Evolutionary conservation across 1,140 invertebrate genomes (phyloP).

Genomic region (Hyles euphorbiae): DNA sequence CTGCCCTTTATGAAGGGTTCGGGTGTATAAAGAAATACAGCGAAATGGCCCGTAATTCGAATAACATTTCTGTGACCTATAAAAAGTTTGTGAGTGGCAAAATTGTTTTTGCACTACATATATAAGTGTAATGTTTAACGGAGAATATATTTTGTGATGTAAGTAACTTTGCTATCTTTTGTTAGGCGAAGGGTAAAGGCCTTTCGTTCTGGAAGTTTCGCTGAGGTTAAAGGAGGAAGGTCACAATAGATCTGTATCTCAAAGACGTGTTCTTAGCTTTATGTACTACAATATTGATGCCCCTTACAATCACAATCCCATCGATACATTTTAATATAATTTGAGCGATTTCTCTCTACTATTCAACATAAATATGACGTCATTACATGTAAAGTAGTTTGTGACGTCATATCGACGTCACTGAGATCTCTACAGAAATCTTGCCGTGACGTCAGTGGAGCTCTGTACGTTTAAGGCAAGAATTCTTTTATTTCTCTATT

Average conservation of each 20-base stretch:
- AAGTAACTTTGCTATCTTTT: conserved; percentile 27
- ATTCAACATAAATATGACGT: too few relatives aligned
- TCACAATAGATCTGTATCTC: conserved; percentile 26
- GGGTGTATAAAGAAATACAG: conserved; percentile 55
- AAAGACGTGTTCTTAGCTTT: conserved; percentile 8
- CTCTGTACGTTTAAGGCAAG: too few relatives aligned
- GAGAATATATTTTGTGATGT: conserved; percentile 21
- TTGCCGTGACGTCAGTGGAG: too few relatives aligned
- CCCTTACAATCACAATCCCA: too few relatives aligned
- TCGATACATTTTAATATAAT: too few relatives aligned
- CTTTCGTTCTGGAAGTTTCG: conserved; percentile 17
- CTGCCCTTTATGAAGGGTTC: conserved; percentile 58
- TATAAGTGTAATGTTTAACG: conserved; percentile 17
- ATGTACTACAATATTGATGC: neutral
- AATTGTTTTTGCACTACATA: conserved; percentile 36
- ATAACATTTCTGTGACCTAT: conserved; percentile 66
- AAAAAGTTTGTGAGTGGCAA: conserved; percentile 37
- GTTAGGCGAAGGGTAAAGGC: conserved; percentile 19
- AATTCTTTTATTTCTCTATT: too few relatives aligned
- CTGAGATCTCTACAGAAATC: too few relatives aligned
- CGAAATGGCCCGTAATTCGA: conserved; percentile 55
- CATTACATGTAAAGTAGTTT: too few relatives aligned
- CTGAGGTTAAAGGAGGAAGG: conserved; percentile 16
- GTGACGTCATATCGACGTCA: too few relatives aligned
- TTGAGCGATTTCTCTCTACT: too few relatives aligned